Base-by-base conservation (phyloP, 2,797 vertebrate species). In the Setipinna tenuifilis region DNA sequence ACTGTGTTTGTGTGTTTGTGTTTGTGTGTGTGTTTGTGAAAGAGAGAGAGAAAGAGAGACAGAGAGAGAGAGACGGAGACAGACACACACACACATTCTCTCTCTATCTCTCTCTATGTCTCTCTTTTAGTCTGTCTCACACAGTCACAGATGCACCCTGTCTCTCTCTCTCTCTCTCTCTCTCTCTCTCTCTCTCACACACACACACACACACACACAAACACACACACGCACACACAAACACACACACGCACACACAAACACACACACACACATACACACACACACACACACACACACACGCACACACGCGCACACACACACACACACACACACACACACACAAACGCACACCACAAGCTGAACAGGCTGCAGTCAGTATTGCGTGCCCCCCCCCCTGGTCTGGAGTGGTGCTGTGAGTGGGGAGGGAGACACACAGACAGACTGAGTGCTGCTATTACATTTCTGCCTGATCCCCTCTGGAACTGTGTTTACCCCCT, bases 391-490 rank as follows among this genome's bases (percentile, higher is more conserved):
- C 50, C 2, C 50, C 50, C 50, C 10, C 10, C 50, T 54, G 50
- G 50, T 16, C 14, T 16, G 0, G 50, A 54, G 10, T 12, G 50
- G 50, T 54, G 50, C 10, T 54, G 50, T 54, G 6, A n/a, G 21
- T 19, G 19, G n/a, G 61, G 58, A 85, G 59, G 78, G 62, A 83
- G 48, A 44, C 82, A 21, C 25, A 46, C 41, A 58, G 85, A 3
- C 50, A 54, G 50, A 54, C 65, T 57, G n/a, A 84, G 84, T 54
- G 9, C 14, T 54, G 82, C 84, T 80, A 84, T 61, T 58, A 86
- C 84, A 12, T 80, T 83, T 87, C 61, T 78, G 82, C 54, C 82
- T 86, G 81, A 87, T 88, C 44, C 50, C 82, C 65, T 78, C 84
- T 82, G 85, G 9, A 82, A 48, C 54, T 28, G 62, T 50, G 83